Percentiles rank a stretch among this genome's conserved stretches.
phyloP scores from a whole-genome alignment of 2,113 vertebrate species.

The Odobenus rosmarus region DNA sequence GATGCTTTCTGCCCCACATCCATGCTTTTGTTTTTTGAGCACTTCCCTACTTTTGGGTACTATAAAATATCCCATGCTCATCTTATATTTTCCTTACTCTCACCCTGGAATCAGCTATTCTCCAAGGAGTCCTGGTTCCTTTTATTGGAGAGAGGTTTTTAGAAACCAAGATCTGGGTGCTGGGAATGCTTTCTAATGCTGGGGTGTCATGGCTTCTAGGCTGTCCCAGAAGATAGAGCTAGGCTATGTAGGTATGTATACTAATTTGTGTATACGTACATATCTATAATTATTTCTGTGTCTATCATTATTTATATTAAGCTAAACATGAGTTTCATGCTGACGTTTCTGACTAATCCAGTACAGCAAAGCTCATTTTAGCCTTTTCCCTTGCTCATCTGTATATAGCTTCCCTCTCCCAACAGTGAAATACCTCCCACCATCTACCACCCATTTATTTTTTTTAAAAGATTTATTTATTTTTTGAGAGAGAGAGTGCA shows the following conservation, averaged over 20 bases:
- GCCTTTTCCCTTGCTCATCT: neutral
- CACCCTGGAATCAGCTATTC: neutral
- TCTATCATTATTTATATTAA: neutral
- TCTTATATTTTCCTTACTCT: neutral
- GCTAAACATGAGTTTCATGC: neutral
- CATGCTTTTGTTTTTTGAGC: neutral
- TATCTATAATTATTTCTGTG: neutral
- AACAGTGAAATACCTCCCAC: neutral
- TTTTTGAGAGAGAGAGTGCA: too few relatives aligned
- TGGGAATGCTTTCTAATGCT: neutral
- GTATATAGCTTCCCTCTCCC: neutral
- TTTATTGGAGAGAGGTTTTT: neutral
- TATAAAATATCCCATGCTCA: neutral
- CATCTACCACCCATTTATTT: neutral
- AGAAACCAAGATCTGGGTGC: neutral
- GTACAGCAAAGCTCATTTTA: neutral
- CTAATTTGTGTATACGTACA: neutral
- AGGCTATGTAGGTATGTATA: neutral
- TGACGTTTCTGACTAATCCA: neutral
- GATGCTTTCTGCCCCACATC: neutral
- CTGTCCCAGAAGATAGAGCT: neutral
- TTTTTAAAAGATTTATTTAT: too few relatives aligned
- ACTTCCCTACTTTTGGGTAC: neutral
- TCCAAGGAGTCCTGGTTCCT: neutral
- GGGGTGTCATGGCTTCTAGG: neutral